Conservation (phyloP, 2,113 vertebrate species). For the Podilymbus podiceps region DNA sequence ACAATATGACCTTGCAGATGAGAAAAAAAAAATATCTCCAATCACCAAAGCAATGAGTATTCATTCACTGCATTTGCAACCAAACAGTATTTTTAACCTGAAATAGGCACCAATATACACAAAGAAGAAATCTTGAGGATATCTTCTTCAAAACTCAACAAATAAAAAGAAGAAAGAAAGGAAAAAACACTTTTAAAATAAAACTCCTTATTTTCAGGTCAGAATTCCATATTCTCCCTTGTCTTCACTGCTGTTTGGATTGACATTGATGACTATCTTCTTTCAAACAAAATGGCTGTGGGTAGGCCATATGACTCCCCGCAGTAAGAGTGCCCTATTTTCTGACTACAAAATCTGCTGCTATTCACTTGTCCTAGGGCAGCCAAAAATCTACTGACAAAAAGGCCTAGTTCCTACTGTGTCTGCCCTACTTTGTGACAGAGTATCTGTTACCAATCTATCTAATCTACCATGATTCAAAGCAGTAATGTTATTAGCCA, state of each 20-base stretch:
- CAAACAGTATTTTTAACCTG: background rate
- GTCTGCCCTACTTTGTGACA: slow-evolving; percentile 35
- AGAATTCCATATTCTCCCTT: background rate
- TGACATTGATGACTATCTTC: background rate
- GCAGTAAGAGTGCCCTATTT: background rate
- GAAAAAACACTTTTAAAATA: background rate
- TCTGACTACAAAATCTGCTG: slow-evolving; percentile 7
- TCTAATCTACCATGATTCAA: background rate
- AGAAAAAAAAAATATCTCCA: background rate
- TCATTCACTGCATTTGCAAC: background rate
- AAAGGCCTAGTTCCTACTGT: background rate
- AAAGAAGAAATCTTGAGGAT: background rate
- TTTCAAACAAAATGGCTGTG: background rate
- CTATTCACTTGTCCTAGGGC: background rate
- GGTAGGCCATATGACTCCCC: background rate
- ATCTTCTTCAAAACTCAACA: background rate
- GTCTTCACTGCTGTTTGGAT: background rate
- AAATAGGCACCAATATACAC: background rate
- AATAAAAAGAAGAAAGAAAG: background rate
- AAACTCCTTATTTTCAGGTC: background rate
- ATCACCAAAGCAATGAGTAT: background rate
- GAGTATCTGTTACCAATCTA: background rate
- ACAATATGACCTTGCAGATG: background rate
- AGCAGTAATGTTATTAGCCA: background rate
- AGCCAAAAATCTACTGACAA: slow-evolving; percentile 17